Base-by-base conservation (phyloP, 2,113 vertebrate genomes). In the Ondatra zibethicus region DNA sequence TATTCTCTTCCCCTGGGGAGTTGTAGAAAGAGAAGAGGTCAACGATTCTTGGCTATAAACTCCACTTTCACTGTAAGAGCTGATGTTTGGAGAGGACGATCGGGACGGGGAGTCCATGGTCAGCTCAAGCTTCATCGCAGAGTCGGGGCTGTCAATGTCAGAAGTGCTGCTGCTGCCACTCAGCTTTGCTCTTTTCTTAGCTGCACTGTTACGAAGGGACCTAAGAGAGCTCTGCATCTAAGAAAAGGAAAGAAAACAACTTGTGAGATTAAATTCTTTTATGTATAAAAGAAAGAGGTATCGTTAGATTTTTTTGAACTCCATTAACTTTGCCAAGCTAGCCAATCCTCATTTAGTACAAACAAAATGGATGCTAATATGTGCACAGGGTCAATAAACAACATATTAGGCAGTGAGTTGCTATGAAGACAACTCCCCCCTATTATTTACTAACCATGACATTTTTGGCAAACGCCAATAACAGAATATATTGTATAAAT, bases 171-270 rank as follows among this genome's bases (percentile, higher is more conserved):
- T 76, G 92, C 98, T 98, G 76, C 99, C 97, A 93, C 98, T 99
- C 7, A 99, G 98, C 97, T 99, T 99, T 0, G 99, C 99, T 92
- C 99, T 98, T 98, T 99, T 99, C 98, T 99, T 99, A 63, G 99
- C 99, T 0, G 99, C 99, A 0, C 99, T 99, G 97, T 98, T 99
- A 21, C 99, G 99, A 78, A 99, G 97, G 12, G 99, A 99, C 1
- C 99, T 97, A 25, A 99, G 99, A 0, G 99, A 99, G 95, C 98
- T 99, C 97, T 99, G 98, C 99, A 99, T 99, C 99, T 99, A 96
- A 0, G 68, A 58, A 58, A 76, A 21, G 75, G 50, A 1, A 68
- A n/a, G 50, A 94, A 3, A 95, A 55, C 93, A 94, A 39, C 86
- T 97, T 61, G 86, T 33, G 45, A 82, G 27, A 42, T 88, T 77